A percentile compares a stretch with the other conserved stretches of the same genome.
These are phyloP conservation scores for Drosophila phalerata DNA, from an alignment of 2,888 invertebrate species.

Conservation along the genomic window DNA sequence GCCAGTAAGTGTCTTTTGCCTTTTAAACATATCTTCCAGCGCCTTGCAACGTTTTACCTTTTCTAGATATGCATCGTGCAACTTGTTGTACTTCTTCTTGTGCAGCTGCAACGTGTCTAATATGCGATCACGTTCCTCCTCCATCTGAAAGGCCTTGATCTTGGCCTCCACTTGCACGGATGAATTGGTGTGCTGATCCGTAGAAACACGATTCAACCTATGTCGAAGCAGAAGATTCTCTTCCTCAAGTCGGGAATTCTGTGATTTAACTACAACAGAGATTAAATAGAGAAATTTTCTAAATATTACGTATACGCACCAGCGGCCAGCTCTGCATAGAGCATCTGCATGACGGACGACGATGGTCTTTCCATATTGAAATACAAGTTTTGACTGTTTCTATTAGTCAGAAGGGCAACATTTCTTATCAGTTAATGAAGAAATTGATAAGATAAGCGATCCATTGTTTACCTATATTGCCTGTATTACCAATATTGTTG, in stretches of 20 bases:
- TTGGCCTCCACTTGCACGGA: slow-evolving; percentile 75
- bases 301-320: slow-evolving; percentile 59
- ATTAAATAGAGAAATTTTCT: neutral
- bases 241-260: slow-evolving; percentile 73
- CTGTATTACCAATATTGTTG: slow-evolving; percentile 9
- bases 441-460: slow-evolving; percentile 46
- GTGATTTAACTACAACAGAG: slow-evolving; percentile 68
- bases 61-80: slow-evolving; percentile 79
- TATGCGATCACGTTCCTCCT: slow-evolving; percentile 81
- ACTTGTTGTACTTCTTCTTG: slow-evolving; percentile 82
- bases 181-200: slow-evolving; percentile 66
- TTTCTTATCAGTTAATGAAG: slow-evolving; percentile 27
- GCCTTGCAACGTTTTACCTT: slow-evolving; percentile 81
- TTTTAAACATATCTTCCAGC: slow-evolving; percentile 79
- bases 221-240: slow-evolving; percentile 78
- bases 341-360: slow-evolving; percentile 55
- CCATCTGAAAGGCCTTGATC: slow-evolving; percentile 71
- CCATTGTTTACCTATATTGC: neutral
- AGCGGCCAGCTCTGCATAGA: slow-evolving; percentile 69
- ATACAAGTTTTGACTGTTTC: slow-evolving; percentile 22
- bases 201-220: slow-evolving; percentile 65
- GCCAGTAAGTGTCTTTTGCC: slow-evolving; percentile 82
- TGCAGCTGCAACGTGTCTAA: slow-evolving; percentile 76
- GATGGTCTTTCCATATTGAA: slow-evolving; percentile 60
- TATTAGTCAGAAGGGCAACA: slow-evolving; percentile 40